Evolutionary conservation across 2,888 invertebrate species (phyloP).

Genomic region (Temnothorax unifasciatus): DNA sequence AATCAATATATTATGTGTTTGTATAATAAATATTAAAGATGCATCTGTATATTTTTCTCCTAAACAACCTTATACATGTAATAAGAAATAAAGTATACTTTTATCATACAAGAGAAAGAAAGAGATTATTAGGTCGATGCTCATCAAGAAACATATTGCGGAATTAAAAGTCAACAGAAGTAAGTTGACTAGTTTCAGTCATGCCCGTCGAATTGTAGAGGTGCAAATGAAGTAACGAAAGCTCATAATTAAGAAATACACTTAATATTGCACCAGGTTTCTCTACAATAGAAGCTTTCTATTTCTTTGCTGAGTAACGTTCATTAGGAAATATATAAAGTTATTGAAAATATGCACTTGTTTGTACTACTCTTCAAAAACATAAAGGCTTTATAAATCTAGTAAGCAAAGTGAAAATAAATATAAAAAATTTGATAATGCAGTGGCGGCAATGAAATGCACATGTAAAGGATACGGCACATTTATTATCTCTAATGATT

Average conservation of each 20-base stretch:
- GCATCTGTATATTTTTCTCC: slow-evolving; percentile 66
- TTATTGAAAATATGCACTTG: neutral
- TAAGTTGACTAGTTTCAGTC: slow-evolving; percentile 1
- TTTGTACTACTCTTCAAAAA: neutral
- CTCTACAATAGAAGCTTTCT: neutral
- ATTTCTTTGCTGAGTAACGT: neutral
- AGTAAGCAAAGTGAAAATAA: slow-evolving; percentile 5
- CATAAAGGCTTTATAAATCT: neutral
- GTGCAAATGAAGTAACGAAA: neutral
- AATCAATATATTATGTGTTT: slow-evolving; percentile 84
- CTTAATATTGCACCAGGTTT: slow-evolving; percentile 10
- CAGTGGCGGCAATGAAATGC: slow-evolving; percentile 46
- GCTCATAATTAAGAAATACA: neutral
- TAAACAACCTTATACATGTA: slow-evolving; percentile 53
- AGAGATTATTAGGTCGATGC: neutral
- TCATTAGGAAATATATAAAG: neutral
- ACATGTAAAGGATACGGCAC: slow-evolving; percentile 52
- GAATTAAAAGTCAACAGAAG: slow-evolving; percentile 1
- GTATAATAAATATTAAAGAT: slow-evolving; percentile 77
- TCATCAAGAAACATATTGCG: neutral
- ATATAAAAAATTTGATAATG: slow-evolving; percentile 15
- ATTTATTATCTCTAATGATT: slow-evolving; percentile 50
- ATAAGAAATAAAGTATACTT: slow-evolving; percentile 51
- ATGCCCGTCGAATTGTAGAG: neutral
- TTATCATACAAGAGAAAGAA: slow-evolving; percentile 16